Evolutionary conservation across 2,888 invertebrate species (phyloP).

Genomic region (Prenolepis imparis): DNA sequence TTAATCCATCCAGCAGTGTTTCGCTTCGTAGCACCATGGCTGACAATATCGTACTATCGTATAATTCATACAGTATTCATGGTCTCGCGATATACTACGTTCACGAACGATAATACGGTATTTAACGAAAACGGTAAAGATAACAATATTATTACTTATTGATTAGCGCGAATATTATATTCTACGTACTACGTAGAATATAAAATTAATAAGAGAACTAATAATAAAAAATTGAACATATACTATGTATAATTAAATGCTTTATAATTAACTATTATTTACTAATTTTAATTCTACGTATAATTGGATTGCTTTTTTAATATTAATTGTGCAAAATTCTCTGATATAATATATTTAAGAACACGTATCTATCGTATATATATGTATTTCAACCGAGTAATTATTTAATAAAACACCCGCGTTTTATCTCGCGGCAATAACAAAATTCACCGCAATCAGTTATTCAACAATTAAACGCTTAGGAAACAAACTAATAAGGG

Average conservation of each 20-base stretch:
- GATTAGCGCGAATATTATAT: too few relatives aligned
- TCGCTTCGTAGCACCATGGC: not conserved
- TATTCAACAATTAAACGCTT: slow-evolving; percentile 33
- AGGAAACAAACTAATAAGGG: not conserved
- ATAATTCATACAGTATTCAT: slow-evolving; percentile 27
- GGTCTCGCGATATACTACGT: not conserved
- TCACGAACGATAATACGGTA: slow-evolving; percentile 13
- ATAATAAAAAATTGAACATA: not conserved
- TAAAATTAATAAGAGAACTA: too few relatives aligned
- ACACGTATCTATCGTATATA: not conserved
- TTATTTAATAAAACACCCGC: slow-evolving; percentile 28
- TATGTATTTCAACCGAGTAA: not conserved
- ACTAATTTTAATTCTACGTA: not conserved
- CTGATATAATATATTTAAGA: too few relatives aligned
- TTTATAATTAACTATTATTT: not conserved
- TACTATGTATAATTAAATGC: not conserved
- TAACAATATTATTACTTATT: not conserved
- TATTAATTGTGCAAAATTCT: not conserved
- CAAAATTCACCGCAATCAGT: not conserved
- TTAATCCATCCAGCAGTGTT: slow-evolving; percentile 26
- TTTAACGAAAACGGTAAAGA: not conserved
- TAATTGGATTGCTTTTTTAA: not conserved
- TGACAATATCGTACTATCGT: slow-evolving; percentile 21
- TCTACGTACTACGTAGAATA: not conserved
- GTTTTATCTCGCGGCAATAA: slow-evolving; percentile 1